Evolutionary conservation across 2,797 vertebrate species (phyloP).

Genomic region (Peromyscus melanophrys): DNA sequence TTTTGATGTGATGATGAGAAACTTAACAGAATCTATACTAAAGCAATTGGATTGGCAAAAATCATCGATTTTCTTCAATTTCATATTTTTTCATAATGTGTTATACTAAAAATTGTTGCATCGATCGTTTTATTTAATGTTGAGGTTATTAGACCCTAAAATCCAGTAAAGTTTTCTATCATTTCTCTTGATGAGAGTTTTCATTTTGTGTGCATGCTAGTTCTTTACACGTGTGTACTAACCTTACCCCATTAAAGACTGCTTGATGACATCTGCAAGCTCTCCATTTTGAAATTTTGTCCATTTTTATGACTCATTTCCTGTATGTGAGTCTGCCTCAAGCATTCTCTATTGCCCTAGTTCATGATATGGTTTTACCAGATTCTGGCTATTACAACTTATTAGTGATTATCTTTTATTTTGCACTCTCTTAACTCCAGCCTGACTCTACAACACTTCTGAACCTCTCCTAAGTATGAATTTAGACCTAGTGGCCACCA

Average conservation of each 20-base stretch:
- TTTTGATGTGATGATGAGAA: not conserved
- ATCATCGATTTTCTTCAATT: conserved; percentile 43
- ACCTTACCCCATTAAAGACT: not conserved
- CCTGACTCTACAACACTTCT: not conserved
- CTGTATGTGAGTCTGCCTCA: not conserved
- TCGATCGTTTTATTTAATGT: not conserved
- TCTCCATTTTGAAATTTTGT: not conserved
- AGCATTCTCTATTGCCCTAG: not conserved
- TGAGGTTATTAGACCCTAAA: not conserved
- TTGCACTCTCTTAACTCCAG: not conserved
- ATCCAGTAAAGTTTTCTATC: not conserved
- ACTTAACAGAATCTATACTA: conserved; percentile 18
- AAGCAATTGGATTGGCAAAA: not conserved
- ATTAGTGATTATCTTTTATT: not conserved
- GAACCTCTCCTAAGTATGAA: not conserved
- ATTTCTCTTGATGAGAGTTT: not conserved
- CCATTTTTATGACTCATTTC: not conserved
- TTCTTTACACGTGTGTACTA: not conserved
- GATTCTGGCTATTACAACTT: not conserved
- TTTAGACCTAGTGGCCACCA: not conserved
- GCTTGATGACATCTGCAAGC: not conserved
- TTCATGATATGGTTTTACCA: not conserved
- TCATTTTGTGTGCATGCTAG: not conserved
- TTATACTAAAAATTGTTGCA: not conserved
- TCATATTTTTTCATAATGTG: not conserved